Conservation (phyloP, 1,140 invertebrate species). For the Pomacea maculata region DNA sequence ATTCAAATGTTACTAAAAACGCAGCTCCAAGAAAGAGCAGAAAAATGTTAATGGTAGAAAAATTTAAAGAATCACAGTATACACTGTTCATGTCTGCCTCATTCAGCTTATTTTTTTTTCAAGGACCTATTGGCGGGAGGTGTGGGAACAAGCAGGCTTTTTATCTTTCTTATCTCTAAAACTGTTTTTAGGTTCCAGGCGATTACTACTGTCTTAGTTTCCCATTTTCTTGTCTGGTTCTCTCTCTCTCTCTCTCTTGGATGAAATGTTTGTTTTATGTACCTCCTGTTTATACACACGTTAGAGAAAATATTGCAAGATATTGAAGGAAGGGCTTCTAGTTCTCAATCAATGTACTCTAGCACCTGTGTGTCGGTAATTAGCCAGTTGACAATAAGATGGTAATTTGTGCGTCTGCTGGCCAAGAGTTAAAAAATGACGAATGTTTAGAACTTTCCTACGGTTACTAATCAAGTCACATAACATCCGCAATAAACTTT, state of each 20-base stretch:
- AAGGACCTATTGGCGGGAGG: too few species aligned
- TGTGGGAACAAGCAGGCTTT: too few species aligned
- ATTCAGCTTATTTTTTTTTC: too few species aligned
- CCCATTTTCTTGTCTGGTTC: not conserved
- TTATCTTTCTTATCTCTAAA: too few species aligned
- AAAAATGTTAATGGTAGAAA: too few species aligned
- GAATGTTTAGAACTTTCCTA: not conserved
- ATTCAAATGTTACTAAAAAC: too few species aligned
- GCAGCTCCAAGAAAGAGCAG: too few species aligned
- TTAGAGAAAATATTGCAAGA: not conserved
- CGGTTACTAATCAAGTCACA: too few species aligned
- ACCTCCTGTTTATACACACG: not conserved
- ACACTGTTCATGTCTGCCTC: too few species aligned
- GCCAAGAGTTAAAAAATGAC: not conserved
- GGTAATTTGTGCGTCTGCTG: not conserved
- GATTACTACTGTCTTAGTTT: too few species aligned
- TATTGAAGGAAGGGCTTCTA: not conserved
- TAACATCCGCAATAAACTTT: too few species aligned
- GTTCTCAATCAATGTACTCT: not conserved
- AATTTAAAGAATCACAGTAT: too few species aligned
- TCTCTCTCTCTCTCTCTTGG: slow-evolving; percentile 9
- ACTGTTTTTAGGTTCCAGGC: not conserved
- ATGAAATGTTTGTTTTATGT: not conserved
- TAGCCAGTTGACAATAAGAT: not conserved
- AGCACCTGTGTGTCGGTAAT: not conserved